These are phyloP conservation scores for Colostygia pectinataria DNA, from an alignment of 2,888 invertebrate species.

Conservation along the genomic window DNA sequence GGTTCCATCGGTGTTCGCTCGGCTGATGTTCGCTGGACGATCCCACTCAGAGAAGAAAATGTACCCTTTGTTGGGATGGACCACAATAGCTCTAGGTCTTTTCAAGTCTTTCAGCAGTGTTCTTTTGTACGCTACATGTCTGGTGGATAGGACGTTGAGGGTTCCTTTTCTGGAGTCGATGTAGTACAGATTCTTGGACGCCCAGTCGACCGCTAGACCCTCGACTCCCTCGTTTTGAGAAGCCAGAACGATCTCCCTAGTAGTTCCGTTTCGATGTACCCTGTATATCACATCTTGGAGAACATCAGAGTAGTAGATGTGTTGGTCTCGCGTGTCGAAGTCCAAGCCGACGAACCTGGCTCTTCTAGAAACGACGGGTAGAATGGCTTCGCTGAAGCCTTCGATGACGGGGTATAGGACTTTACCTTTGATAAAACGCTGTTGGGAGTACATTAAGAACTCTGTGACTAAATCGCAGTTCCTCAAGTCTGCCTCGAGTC, in stretches of 20 bases:
- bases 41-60: slow-evolving; percentile 99
- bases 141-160: slow-evolving; percentile 94
- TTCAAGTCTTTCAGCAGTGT: slow-evolving; percentile 94
- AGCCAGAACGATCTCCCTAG: slow-evolving; percentile 94
- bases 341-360: slow-evolving; percentile 98
- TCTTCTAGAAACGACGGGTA: slow-evolving; percentile 95
- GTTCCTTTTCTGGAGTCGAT: slow-evolving; percentile 97
- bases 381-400: slow-evolving; percentile 96
- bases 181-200: slow-evolving; percentile 96
- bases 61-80: slow-evolving; percentile 96
- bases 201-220: slow-evolving; percentile 98
- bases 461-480: slow-evolving; percentile 92
- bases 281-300: slow-evolving; percentile 96
- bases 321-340: slow-evolving; percentile 94
- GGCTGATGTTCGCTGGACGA: slow-evolving; percentile 96
- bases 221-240: slow-evolving; percentile 99
- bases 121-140: slow-evolving; percentile 91
- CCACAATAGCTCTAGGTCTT: slow-evolving; percentile 97
- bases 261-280: slow-evolving; percentile 90
- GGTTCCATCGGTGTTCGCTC: slow-evolving; percentile 95
- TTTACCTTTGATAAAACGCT: slow-evolving; percentile 97
- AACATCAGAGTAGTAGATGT: slow-evolving; percentile 98
- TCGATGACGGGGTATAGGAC: slow-evolving; percentile 93
- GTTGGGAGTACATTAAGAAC: slow-evolving; percentile 97
- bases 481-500: slow-evolving; percentile 87